Base-by-base conservation (phyloP, 2,797 vertebrate genomes). In the Bradypus variegatus region DNA sequence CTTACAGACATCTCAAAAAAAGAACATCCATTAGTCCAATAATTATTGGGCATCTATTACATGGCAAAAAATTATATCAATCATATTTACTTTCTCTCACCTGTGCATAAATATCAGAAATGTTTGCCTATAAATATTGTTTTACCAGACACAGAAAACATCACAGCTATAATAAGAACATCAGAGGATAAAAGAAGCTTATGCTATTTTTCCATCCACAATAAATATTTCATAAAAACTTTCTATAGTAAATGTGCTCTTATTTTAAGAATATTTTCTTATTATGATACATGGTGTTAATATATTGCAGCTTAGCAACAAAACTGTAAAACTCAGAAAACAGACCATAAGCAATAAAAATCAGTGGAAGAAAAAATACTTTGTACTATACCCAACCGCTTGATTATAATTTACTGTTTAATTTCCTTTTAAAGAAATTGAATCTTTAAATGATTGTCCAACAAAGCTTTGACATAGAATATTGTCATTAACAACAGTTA, bases 321-420 rank as follows among this genome's bases (percentile, higher is more conserved):
- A 91, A 62, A 94, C 91, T 21, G 55, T 8, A n/a, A 96, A 95
- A 53, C 38, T 91, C 88, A 60, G 50, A 65, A 89, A 93, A 93
- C 2, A 90, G 18, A 69, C 6, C 31, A 48, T 19, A 94, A 90
- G 84, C 10, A 55, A 41, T 73, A 93, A 93, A 96, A 95, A 85
- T 48, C 64, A 83, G 58, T 45, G 58, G 4, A 86, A 27, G 48
- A 50, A 50, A 33, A 89, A 88, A 0, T 76, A 41, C 29, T 58
- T 53, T 25, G 0, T 36, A 95, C 33, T 45, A 82, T 10, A 85
- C 7, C 23, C 15, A 93, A 94, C 15, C 82, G 36, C 48, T 85
- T 83, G 81, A 50, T 76, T 86, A 45, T 78, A 85, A 62, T 13
- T 73, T 85, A 80, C 23, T 95, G 70, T 87, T 92, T 82, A 21